Evolutionary conservation across 1,140 invertebrate species (phyloP), one percentile per base, ranked within the genome.

Genomic region (Tenebrio molitor): DNA sequence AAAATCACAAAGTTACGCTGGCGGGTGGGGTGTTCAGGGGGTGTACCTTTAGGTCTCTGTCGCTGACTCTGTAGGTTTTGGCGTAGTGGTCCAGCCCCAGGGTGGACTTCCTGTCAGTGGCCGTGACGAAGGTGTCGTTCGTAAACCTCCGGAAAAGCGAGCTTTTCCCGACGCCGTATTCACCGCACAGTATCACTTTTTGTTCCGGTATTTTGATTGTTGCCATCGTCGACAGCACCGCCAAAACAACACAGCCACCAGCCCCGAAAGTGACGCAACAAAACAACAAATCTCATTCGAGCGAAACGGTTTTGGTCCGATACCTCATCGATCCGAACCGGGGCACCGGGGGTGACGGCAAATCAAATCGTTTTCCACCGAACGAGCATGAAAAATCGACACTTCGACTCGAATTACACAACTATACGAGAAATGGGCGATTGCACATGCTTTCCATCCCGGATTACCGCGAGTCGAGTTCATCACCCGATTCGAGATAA

Each of bases 91-190:
- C 96, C 73, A 97, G 86, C 15, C 95, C 96, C 72, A 97, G 85
- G 2, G 96, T 97, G 0, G 95, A 95, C 80, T 93, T 91, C 81
- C 95, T 88, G 80, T 94, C 93, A 12, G 88, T 90, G 66, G 89
- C 89, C 29, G 91, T 89, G 25, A 94, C 85, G 84, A 96, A 97
- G 12, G 92, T 92, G 83, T 97, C 92, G 77, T 92, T 95, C 21
- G 94, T 90, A 83, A 96, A 97, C 74, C 96, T 86, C 67, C 96
- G 88, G 83, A 98, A 98, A 76, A 97, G 84, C 33, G 95, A 97
- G 81, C 92, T 95, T 85, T 98, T 98, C 19, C 96, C 96, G 4
- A 97, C 96, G 46, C 95, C 95, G 86, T 95, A 98, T 87, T 98
- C 96, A 19, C 96, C 96, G 84, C 94, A 96, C 34, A 98, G 86